Conservation (phyloP, 1,140 invertebrate genomes). For the Drosophila kohkoa region DNA sequence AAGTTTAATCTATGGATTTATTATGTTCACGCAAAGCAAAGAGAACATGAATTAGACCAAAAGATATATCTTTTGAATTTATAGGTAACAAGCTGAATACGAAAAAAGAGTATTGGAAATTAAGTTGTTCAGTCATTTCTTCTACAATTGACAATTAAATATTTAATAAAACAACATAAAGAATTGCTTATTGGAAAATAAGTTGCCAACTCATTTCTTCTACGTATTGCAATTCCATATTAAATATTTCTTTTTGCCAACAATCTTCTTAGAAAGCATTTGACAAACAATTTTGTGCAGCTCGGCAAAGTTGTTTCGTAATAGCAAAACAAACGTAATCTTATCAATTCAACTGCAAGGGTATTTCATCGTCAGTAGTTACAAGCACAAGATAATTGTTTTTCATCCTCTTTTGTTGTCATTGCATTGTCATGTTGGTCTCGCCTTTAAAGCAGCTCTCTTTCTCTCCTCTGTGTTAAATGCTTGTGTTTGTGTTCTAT, state of each 20-base stretch:
- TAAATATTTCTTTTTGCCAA: no score
- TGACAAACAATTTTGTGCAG: no score
- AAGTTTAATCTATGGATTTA: background rate
- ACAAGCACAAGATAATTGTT: background rate
- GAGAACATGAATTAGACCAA: background rate
- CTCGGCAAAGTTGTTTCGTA: background rate
- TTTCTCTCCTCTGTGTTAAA: background rate
- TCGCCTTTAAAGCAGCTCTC: background rate
- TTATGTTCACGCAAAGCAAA: background rate
- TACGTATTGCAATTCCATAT: no score
- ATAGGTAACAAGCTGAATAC: background rate
- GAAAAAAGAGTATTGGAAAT: no score
- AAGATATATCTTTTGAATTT: background rate
- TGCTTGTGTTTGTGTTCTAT: background rate
- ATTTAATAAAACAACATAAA: no score
- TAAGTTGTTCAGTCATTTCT: no score
- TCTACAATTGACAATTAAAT: no score
- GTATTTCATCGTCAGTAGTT: slow-evolving; percentile 2
- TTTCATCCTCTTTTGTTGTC: background rate
- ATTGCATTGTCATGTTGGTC: background rate
- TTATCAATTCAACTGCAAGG: background rate
- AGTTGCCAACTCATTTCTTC: no score
- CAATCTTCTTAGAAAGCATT: no score
- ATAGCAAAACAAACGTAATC: background rate
- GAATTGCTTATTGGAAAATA: no score